These are phyloP conservation scores for Hypena proboscidalis DNA, from an alignment of 2,888 invertebrate genomes.

Conservation along the genomic window DNA sequence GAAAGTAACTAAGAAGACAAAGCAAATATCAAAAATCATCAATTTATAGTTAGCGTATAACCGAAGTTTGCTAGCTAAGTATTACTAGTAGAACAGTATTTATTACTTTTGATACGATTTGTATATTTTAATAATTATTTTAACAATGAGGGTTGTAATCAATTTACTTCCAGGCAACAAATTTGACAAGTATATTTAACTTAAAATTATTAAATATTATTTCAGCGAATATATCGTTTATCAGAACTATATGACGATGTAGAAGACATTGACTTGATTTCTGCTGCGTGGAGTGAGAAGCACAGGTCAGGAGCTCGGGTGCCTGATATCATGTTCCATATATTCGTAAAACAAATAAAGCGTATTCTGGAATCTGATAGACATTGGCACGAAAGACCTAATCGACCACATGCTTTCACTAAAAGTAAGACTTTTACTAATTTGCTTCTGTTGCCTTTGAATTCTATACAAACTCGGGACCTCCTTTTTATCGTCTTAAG, in stretches of 20 bases:
- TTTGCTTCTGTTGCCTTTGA: too few relatives aligned
- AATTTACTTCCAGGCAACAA: too few relatives aligned
- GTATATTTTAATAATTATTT: too few relatives aligned
- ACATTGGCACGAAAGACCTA: slow-evolving; percentile 87
- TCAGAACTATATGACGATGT: slow-evolving; percentile 78
- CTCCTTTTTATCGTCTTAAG: too few relatives aligned
- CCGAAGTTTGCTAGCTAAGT: too few relatives aligned
- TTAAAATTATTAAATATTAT: neutral
- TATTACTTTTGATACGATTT: too few relatives aligned
- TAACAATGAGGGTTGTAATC: too few relatives aligned
- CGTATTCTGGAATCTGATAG: slow-evolving; percentile 91
- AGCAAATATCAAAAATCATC: too few relatives aligned
- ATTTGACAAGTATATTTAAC: neutral
- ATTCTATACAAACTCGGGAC: too few relatives aligned
- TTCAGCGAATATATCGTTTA: slow-evolving; percentile 36
- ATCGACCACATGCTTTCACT: slow-evolving; percentile 55
- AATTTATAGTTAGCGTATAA: too few relatives aligned
- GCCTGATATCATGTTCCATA: slow-evolving; percentile 93
- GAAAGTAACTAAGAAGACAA: too few relatives aligned
- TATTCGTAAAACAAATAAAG: slow-evolving; percentile 93
- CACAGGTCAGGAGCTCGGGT: slow-evolving; percentile 91
- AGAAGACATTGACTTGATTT: slow-evolving; percentile 94
- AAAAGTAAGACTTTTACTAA: slow-evolving; percentile 37
- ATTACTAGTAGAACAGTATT: too few relatives aligned
- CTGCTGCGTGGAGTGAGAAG: slow-evolving; percentile 93